A percentile compares a stretch with the other conserved stretches of the same genome.
phyloP scores from a whole-genome alignment of 2,113 vertebrate genomes.

The Machaerirhynchus nigripectus region DNA sequence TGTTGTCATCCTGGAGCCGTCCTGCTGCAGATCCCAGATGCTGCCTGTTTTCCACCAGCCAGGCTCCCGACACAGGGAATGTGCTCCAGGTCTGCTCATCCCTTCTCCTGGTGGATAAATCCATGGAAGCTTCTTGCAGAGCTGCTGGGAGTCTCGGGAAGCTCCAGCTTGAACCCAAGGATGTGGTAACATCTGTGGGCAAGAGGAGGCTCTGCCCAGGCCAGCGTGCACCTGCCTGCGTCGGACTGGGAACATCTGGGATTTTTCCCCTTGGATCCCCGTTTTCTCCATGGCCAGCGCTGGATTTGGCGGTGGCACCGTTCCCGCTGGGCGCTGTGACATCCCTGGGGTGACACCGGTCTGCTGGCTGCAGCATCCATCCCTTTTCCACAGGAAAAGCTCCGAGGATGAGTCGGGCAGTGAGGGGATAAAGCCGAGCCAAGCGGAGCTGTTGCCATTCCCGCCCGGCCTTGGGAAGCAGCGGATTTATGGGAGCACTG shows the following conservation, averaged over 20 bases:
- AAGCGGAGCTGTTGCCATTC: background rate
- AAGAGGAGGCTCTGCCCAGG: background rate
- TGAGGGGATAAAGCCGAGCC: background rate
- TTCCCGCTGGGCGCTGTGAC: accelerated
- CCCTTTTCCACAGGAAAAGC: accelerated
- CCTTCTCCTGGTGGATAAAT: background rate
- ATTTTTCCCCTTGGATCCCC: background rate
- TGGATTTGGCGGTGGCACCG: accelerated
- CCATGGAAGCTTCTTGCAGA: background rate
- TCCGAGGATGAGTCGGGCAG: background rate
- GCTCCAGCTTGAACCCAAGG: background rate
- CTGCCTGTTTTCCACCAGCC: background rate
- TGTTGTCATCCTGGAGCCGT: accelerated
- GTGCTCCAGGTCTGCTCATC: background rate
- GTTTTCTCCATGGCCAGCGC: accelerated
- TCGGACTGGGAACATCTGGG: background rate
- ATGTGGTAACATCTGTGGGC: background rate
- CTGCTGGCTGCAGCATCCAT: accelerated
- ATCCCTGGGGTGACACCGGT: accelerated
- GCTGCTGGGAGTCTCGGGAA: background rate
- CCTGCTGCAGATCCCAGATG: background rate
- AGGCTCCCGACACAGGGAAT: accelerated
- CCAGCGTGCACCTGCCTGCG: accelerated
- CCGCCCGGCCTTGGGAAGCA: background rate
- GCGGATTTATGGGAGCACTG: background rate